phyloP scores from a whole-genome alignment of 2,797 vertebrate genomes.

The Salarias fasciatus region DNA sequence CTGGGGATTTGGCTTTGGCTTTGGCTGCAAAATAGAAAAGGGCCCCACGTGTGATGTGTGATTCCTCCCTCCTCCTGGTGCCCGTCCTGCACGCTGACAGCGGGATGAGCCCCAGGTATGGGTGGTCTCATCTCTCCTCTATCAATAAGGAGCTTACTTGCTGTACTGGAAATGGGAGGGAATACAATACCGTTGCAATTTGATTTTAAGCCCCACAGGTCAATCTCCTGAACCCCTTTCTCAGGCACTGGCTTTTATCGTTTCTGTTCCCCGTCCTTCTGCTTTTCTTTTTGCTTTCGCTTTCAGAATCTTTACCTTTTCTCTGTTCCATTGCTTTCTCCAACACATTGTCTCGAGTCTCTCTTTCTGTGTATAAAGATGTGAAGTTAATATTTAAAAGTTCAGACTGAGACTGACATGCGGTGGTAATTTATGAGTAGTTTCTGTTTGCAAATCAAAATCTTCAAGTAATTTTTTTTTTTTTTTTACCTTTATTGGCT shows the following conservation, averaged over 20 bases:
- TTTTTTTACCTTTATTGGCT: not conserved
- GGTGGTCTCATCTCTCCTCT: slow-evolving; percentile 86
- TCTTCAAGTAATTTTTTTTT: not conserved
- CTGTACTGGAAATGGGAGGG: slow-evolving; percentile 83
- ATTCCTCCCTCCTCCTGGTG: slow-evolving; percentile 70
- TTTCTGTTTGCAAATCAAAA: not conserved
- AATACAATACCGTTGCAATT: slow-evolving; percentile 85
- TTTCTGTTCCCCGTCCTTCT: slow-evolving; percentile 49
- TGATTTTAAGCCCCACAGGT: slow-evolving; percentile 85
- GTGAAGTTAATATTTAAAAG: slow-evolving; percentile 12
- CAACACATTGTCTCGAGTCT: slow-evolving; percentile 32
- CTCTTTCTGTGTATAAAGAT: slow-evolving; percentile 37
- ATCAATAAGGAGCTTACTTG: slow-evolving; percentile 87
- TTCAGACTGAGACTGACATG: too few species aligned
- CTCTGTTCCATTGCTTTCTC: slow-evolving; percentile 31
- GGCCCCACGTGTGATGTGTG: slow-evolving; percentile 69
- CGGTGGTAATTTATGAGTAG: too few species aligned
- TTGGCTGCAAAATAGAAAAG: slow-evolving; percentile 77
- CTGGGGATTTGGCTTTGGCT: slow-evolving; percentile 82
- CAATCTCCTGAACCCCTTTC: slow-evolving; percentile 82
- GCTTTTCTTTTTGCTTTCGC: slow-evolving; percentile 47
- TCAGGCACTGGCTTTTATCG: slow-evolving; percentile 71
- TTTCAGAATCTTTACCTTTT: slow-evolving; percentile 3
- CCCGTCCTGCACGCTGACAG: slow-evolving; percentile 72
- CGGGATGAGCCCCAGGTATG: slow-evolving; percentile 85